Evolutionary conservation across 2,113 vertebrate genomes (phyloP), one percentile per base, ranked within the genome.

Genomic region (Phalacrocorax aristotelis): DNA sequence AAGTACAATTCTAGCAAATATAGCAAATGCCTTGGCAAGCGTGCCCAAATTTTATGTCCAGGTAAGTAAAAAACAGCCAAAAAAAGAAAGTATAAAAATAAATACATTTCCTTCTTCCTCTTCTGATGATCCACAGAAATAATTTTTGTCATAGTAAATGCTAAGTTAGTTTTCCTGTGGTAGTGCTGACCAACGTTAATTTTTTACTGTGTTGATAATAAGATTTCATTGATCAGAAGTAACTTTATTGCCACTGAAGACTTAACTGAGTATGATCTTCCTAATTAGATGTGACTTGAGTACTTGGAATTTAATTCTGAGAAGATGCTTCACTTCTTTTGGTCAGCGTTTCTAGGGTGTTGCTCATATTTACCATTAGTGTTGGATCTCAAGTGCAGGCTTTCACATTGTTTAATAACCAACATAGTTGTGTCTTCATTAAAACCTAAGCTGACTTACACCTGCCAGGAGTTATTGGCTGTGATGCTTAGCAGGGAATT

Each of bases 11-110:
- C 96, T 99, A 96, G 98, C 99, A 91, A 99, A 99, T 85, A 99
- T 99, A 96, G 98, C 98, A 62, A 99, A 99, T 75, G 98, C 99
- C 48, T 98, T 99, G 96, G 98, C 99, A 64, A 99, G 99, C 1
- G 99, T 99, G 72, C 99, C 99, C 83, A 99, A 99, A 96, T 99
- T 99, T 98, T 99, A 99, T 83, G 99, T 99, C 51, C 99, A 99
- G 97, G 99, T 99, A 97, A 98, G 98, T 97, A 10, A 80, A 96
- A 72, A 91, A 10, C 1, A 6, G 16, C 2, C 2, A 46, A 27
- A 57, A 64, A 46, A 60, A 18, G 2, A 18, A 90, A 38, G 15
- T 29, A 8, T 20, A 29, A 64, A 88, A 62, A 25, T 12, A n/a
- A 65, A 66, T 51, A 0, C 2, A 14, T 58, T 10, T 34, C 3